These are phyloP conservation scores for Cassiopea andromeda DNA, from an alignment of 30 jellyfish, hydroid and myxozoan genomes.

Conservation along the genomic window DNA sequence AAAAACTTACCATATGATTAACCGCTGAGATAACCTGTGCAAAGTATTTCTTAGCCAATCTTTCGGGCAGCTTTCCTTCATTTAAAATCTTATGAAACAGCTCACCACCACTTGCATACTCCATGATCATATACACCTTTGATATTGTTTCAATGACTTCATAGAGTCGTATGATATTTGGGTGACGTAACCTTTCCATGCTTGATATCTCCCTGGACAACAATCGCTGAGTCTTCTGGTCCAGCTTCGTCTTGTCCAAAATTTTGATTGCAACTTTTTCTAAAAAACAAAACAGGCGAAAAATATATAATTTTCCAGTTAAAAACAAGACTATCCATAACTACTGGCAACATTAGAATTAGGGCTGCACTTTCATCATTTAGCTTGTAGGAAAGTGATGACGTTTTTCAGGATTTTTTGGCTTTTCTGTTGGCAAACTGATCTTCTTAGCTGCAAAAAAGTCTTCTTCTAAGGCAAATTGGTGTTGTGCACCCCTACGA, in stretches of 20 bases:
- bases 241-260: constrained; percentile 89
- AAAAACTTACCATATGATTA: constrained; percentile 77
- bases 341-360: no score
- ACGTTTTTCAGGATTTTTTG: no score
- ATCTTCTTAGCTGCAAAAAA: no score
- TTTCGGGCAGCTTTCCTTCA: constrained; percentile 89
- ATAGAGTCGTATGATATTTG: constrained; percentile 86
- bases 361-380: no score
- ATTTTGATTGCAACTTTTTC: constrained; percentile 94
- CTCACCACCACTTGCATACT: constrained; percentile 93
- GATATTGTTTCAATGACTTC: constrained; percentile 90
- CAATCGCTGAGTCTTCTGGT: constrained; percentile 87
- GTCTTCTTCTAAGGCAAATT: no score
- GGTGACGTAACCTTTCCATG: constrained; percentile 91
- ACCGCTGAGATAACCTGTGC: constrained; percentile 94
- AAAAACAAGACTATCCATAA: no score
- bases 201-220: constrained; percentile 85
- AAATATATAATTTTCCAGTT: no score
- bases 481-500: no score
- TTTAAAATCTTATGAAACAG: constrained; percentile 86
- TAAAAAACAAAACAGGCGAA: neutral
- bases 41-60: constrained; percentile 75
- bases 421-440: no score
- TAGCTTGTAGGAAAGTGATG: no score
- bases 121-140: constrained; percentile 81